Evolutionary conservation across 2,113 vertebrate genomes (phyloP).

Genomic region (Lipophrys pholis): DNA sequence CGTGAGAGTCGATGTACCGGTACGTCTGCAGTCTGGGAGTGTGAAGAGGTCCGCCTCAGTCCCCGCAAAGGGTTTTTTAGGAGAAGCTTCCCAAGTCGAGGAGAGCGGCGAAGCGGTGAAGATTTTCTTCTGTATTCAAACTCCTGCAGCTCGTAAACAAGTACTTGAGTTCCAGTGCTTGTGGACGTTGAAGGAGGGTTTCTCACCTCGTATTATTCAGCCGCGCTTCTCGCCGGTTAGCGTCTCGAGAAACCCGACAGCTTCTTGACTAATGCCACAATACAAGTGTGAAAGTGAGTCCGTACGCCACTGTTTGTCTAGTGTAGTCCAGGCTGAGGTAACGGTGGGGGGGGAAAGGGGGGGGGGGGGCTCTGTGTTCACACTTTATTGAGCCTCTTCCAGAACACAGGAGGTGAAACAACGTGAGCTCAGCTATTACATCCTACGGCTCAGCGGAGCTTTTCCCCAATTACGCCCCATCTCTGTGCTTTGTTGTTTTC

Average conservation of each 20-base stretch:
- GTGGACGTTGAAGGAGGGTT: not conserved
- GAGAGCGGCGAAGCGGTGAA: no score
- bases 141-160: not conserved
- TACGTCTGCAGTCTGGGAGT: not conserved
- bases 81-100: no score
- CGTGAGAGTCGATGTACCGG: slow-evolving; percentile 9
- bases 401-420: slow-evolving; percentile 51
- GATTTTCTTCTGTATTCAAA: no score
- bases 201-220: not conserved
- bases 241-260: no score
- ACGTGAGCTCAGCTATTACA: slow-evolving; percentile 3
- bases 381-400: slow-evolving; percentile 14
- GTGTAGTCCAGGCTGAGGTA: not conserved
- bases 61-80: no score
- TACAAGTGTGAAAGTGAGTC: no score
- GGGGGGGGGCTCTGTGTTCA: no score
- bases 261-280: no score
- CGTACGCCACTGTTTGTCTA: no score
- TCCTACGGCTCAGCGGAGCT: slow-evolving; percentile 26
- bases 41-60: not conserved
- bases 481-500: slow-evolving; percentile 27
- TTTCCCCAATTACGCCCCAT: slow-evolving; percentile 19
- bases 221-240: not conserved
- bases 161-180: not conserved
- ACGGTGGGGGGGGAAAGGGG: no score